Percentiles rank a stretch among this genome's conserved stretches.
phyloP scores from a whole-genome alignment of 1,140 invertebrate genomes.

The Diabrotica virgifera region DNA sequence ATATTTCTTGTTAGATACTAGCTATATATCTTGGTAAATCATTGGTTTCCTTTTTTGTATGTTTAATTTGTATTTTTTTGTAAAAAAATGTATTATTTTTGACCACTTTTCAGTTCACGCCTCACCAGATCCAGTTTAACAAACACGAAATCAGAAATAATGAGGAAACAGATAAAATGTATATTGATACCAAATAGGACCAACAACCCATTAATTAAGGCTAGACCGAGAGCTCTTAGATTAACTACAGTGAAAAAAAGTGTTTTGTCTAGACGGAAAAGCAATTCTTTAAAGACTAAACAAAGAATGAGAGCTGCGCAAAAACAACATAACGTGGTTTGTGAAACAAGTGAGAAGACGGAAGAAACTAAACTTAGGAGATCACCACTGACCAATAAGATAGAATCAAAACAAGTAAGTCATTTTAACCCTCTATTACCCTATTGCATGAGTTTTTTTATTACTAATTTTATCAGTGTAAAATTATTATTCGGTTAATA shows the following conservation, averaged over 20 bases:
- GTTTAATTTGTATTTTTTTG: too few relatives aligned
- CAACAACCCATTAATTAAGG: slow-evolving; percentile 10
- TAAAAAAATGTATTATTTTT: not conserved
- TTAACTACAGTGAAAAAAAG: slow-evolving; percentile 35
- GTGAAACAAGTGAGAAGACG: too few relatives aligned
- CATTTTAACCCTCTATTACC: too few relatives aligned
- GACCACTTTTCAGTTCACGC: slow-evolving; percentile 21
- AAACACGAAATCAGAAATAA: slow-evolving; percentile 20
- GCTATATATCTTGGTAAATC: too few relatives aligned
- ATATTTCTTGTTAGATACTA: too few relatives aligned
- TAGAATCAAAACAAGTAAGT: too few relatives aligned
- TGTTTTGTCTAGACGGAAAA: slow-evolving; percentile 25
- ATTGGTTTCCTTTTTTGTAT: too few relatives aligned
- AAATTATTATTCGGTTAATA: too few relatives aligned
- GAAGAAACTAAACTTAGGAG: too few relatives aligned
- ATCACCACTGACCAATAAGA: too few relatives aligned
- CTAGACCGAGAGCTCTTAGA: slow-evolving; percentile 33
- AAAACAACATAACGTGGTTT: slow-evolving; percentile 4
- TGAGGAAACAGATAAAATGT: slow-evolving; percentile 34
- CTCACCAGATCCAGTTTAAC: slow-evolving; percentile 31
- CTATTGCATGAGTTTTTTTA: too few relatives aligned
- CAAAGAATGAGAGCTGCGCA: slow-evolving; percentile 21
- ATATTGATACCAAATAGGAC: slow-evolving; percentile 29
- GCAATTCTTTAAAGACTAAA: slow-evolving; percentile 19
- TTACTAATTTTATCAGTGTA: too few relatives aligned